Percentiles rank a stretch among this genome's conserved stretches.
Conservation (phyloP, 2,797 vertebrate genomes). For the Pipistrellus pipistrellus region DNA sequence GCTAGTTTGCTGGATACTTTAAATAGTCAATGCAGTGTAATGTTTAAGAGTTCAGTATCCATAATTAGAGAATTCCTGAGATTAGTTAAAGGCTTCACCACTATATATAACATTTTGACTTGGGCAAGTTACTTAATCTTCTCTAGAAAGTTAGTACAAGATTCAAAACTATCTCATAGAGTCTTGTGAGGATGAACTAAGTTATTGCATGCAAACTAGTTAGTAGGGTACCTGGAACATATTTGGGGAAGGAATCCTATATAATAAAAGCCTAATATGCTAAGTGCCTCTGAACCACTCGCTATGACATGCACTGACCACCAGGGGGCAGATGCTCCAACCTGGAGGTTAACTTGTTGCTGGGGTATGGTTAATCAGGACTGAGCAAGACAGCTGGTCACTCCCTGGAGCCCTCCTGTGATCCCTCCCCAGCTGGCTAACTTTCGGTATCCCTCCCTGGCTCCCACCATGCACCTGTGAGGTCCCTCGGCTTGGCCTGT, state of each 20-base stretch:
- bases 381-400: no score
- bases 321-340: no score
- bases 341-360: no score
- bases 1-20: background rate
- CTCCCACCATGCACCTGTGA: no score
- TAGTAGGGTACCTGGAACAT: background rate
- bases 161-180: background rate
- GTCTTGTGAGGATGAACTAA: background rate
- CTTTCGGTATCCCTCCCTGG: no score
- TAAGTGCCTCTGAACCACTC: no score
- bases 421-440: no score
- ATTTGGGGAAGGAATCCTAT: background rate
- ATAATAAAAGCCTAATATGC: no score
- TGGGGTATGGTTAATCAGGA: no score
- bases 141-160: background rate
- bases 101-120: background rate
- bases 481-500: no score
- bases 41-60: background rate
- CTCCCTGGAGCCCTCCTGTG: no score
- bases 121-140: background rate
- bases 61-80: fast-evolving
- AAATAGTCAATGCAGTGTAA: background rate
- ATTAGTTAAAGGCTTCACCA: background rate
- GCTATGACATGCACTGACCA: no score
- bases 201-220: background rate